Conservation (phyloP, 2,797 vertebrate species). For the Helostoma temminkii region DNA sequence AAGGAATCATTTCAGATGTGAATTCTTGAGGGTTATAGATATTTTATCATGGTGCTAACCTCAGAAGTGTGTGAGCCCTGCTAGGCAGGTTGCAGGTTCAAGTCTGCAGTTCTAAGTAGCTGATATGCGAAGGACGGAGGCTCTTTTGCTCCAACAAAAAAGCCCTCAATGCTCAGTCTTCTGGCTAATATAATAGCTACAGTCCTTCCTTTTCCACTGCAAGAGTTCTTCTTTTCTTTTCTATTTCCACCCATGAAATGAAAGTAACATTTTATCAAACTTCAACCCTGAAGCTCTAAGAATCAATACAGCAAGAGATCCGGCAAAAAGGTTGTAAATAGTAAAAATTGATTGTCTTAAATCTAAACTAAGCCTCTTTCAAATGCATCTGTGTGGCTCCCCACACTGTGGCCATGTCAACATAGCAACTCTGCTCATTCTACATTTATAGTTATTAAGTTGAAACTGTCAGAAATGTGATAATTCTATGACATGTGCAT, state of each 20-base stretch:
- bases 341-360: constrained; percentile 72
- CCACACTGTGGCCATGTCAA: constrained; percentile 39
- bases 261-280: constrained; percentile 80
- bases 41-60: constrained; percentile 27
- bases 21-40: background rate
- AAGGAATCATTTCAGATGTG: constrained; percentile 24
- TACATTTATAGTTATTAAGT: no score
- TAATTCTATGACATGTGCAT: no score
- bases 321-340: constrained; percentile 71
- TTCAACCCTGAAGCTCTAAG: constrained; percentile 61
- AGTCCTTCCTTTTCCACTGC: constrained; percentile 40
- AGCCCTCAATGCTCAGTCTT: constrained; percentile 42
- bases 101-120: constrained; percentile 31
- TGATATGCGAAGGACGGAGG: constrained; percentile 24
- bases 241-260: constrained; percentile 71
- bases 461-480: no score
- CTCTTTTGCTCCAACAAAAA: constrained; percentile 59
- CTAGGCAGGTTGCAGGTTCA: constrained; percentile 31
- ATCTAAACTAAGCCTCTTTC: constrained; percentile 55
- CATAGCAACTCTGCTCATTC: constrained; percentile 24
- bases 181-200: constrained; percentile 59
- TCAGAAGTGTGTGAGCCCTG: constrained; percentile 27
- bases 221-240: constrained; percentile 63
- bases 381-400: constrained; percentile 35
- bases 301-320: constrained; percentile 76